Evolutionary conservation across 2,888 invertebrate species (phyloP).

Genomic region (Suillia variegata): DNA sequence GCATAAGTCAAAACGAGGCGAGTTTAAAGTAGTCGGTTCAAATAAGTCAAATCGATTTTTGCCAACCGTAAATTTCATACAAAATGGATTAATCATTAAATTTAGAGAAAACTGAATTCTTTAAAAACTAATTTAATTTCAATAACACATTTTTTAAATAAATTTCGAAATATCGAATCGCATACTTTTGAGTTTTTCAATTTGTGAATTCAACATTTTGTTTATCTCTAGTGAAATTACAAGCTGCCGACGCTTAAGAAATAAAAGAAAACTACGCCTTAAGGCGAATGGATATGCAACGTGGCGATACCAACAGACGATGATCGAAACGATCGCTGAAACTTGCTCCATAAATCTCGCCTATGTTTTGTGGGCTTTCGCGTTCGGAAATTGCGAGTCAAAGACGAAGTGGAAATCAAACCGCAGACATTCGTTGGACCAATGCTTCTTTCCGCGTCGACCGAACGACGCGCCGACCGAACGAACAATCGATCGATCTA

Average conservation of each 20-base stretch:
- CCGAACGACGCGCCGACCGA: neutral
- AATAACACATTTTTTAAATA: no score
- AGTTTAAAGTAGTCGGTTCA: no score
- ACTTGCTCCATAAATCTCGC: slow-evolving; percentile 5
- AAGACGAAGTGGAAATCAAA: neutral
- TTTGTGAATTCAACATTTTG: no score
- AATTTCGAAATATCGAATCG: no score
- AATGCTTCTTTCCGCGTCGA: no score
- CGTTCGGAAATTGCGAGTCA: neutral
- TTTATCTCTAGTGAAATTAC: neutral
- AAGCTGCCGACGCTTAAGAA: neutral
- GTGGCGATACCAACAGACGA: neutral
- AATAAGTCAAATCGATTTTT: no score
- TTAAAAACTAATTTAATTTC: no score
- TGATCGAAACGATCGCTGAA: no score
- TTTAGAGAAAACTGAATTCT: no score
- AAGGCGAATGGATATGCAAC: neutral
- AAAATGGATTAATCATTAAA: no score
- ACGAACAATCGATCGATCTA: neutral
- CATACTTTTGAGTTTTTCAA: no score
- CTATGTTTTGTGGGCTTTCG: neutral
- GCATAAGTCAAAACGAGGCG: neutral
- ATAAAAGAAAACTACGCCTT: neutral
- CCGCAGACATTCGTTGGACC: neutral
- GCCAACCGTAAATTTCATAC: no score